Percentiles rank a stretch among this genome's conserved stretches.
Evolutionary conservation across 2,797 vertebrate genomes (phyloP).

Genomic region (Allobates femoralis): DNA sequence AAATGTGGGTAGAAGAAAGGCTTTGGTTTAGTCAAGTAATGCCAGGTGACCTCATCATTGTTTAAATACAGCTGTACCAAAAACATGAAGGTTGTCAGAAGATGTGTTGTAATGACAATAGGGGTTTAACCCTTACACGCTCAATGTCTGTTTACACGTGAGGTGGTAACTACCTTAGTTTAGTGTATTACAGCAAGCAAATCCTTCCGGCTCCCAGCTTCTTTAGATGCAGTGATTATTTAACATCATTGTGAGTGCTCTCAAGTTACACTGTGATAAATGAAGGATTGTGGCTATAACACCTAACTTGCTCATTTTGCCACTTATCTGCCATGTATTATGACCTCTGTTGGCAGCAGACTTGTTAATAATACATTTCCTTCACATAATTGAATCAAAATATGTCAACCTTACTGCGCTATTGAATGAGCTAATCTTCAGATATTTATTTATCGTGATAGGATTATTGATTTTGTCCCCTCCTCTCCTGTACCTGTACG

Average conservation of each 20-base stretch:
- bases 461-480: conserved; percentile 40
- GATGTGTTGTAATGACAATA: conserved; percentile 47
- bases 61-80: conserved; percentile 43
- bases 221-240: conserved; percentile 20
- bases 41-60: conserved; percentile 59
- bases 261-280: conserved; percentile 41
- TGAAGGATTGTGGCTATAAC: conserved; percentile 20
- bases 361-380: conserved; percentile 46
- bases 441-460: conserved; percentile 38
- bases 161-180: not conserved
- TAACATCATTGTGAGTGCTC: not conserved
- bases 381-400: conserved; percentile 30
- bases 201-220: not conserved
- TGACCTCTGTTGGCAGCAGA: conserved; percentile 43
- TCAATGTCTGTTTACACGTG: not conserved
- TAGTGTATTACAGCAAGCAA: conserved; percentile 12
- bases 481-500: too few relatives aligned
- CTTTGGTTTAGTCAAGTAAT: conserved; percentile 51
- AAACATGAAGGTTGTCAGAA: conserved; percentile 40
- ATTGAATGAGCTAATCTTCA: conserved; percentile 13
- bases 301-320: conserved; percentile 21
- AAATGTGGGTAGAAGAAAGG: conserved; percentile 57
- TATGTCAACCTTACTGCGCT: not conserved
- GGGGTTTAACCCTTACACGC: conserved; percentile 37
- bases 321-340: conserved; percentile 37